Base-by-base conservation (phyloP, 2,888 invertebrate genomes). In the Drosophila parthenogenetica region DNA sequence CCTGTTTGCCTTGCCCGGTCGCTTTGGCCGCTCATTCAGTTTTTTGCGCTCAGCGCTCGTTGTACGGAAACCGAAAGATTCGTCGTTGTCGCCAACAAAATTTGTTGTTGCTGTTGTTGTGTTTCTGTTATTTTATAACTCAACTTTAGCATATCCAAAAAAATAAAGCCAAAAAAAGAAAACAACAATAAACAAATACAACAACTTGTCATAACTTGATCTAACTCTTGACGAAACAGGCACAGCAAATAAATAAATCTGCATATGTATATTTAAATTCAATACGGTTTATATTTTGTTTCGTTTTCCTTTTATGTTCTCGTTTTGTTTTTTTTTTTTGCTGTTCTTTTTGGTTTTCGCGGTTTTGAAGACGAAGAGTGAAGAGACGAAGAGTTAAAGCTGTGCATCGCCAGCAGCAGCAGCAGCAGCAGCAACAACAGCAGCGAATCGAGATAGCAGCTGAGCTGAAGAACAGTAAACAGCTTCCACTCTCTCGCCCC, bases 1-100 rank as follows among this genome's bases (percentile, higher is more conserved):
- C 83, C 87, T 81, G 87, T 84, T 83, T 79, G 83, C 87, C 87
- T 83, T 83, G 83, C 83, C 82, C 79, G 74, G 77, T 77, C 85
- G 87, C 83, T 87, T 76, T 87, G 87, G 87, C 70, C 77, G 82
- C 85, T 84, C 83, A 84, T 84, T 84, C 83, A 85, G 83, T 84
- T 87, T 87, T 83, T 84, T 84, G 83, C 83, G 83, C 83, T 84
- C 83, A 85, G 85, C 87, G 85, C 86, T 87, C 74, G 83, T 84
- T 84, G 83, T 85, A 84, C 83, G 83, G 85, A 85, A 29, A 84
- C 87, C 82, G 74, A 76, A 85, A 85, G 86, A 83, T 70, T 69
- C 69, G 78, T 68, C 61, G 63, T 73, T 76, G 80, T 82, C 85
- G 87, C 84, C 81, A 80, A 57, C 79, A 35, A 29, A 22, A 8